Evolutionary conservation across 1,140 invertebrate genomes (phyloP), one percentile per base, ranked within the genome.

Genomic region (Palaemon carinicauda): DNA sequence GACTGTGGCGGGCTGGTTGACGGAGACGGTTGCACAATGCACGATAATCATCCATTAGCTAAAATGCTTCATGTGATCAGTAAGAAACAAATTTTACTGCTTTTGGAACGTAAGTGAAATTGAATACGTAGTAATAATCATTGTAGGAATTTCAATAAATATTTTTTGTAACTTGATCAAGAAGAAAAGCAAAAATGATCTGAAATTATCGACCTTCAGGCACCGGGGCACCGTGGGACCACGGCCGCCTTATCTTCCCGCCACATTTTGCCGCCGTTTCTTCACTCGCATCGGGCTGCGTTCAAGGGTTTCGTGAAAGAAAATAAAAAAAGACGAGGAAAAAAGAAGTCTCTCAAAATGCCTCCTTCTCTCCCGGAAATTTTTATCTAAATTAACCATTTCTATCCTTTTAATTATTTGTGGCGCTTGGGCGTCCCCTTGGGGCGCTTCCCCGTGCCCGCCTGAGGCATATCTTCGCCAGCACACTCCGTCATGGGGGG

Each of bases 391-490:
- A 82, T 82, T 73, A 82, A 82, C 80, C 69, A 82, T 82, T 82
- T 71, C 69, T 82, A 82, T 82, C 80, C 80, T 82, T 82, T 82
- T 82, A 82, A 82, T 82, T 82, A 82, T 82, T 82, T 82, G 80
- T 73, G 80, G 65, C 65, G 80, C 24, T 27, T 60, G 50, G 60
- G 80, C 56, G 50, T 24, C 53, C 80, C 69, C 69, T 27, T 69
- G 65, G 14, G 65, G 52, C 65, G 69, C 41, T 3, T 29, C 54
- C 27, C 51, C n/a, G 53, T 21, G 78, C 51, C 78, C 27, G 53
- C 27, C 19, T 33, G 78, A 80, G 78, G 78, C 53, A 80, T 80
- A 80, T 80, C 78, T 56, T 54, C 53, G 29, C 53, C 78, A 60
- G 53, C 78, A 60, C 78, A 79, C 78, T 80, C 78, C 78, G 78